Evolutionary conservation across 1,140 invertebrate species (phyloP), one percentile per base, ranked within the genome.

Genomic region (Eriosoma lanigerum): DNA sequence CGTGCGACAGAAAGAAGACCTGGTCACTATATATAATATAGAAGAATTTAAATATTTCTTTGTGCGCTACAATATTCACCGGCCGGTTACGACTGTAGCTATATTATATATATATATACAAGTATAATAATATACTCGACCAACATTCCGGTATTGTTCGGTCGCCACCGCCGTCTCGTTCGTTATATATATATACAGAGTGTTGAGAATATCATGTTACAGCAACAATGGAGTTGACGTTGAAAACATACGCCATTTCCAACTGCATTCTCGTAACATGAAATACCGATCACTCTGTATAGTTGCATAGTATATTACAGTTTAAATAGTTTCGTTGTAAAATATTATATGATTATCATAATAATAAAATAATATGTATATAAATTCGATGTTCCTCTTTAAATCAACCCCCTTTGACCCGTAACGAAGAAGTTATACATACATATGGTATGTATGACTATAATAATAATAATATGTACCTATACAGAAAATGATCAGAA

Each of bases 21-120:
- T 38, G 66, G 44, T 46, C 15, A 5, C 13, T 38, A 38, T 38
- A 38, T 38, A 38, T 38, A 38, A 3, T 4, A 9, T 4, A 9
- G 44, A 48, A 68, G 21, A 68, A 68, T 68, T 68, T 68, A 68
- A 68, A 68, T 68, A 68, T 46, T 68, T 68, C 66, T 24, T 48
- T 48, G 64, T 68, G 12, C 12, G 62, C 32, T 1, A n/a, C n/a
- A n/a, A 26, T 26, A 64, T 64, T 64, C 32, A 66, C 32, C 62
- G n/a, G 38, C 12, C 64, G 64, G 64, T 46, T 46, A 68, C 38
- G 32, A 48, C n/a, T n/a, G 24, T 44, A 10, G 21, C 54, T n/a
- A 64, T 13, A 38, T 4, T 3, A n/a, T 64, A 13, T 4, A 26
- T 60, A 60, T 38, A 60, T 29, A 15, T 15, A 60, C 17, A 60